Evolutionary conservation across 2,797 vertebrate genomes (phyloP), one percentile per base, ranked within the genome.

Genomic region (Sebastes oblongus): DNA sequence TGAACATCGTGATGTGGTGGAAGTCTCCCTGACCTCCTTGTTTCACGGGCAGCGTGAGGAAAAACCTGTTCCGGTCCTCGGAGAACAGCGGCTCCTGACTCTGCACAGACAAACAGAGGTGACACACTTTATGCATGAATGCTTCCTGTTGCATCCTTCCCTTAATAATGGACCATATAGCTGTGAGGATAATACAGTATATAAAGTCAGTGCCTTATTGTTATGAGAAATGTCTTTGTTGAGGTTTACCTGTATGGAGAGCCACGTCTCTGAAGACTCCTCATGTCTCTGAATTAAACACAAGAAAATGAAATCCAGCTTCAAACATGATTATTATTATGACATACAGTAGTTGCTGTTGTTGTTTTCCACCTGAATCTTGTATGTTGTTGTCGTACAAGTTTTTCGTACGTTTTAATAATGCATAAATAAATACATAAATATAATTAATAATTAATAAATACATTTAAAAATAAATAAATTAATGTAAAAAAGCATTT

Each of bases 11-110:
- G 81, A 99, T 95, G 93, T 99, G 98, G 80, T 98, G 96, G 80
- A 98, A 99, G 68, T 98, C 98, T 10, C 98, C 98, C 3, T 97
- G 96, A 2, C 97, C 98, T 0, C 98, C 98, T 89, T 99, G 98
- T 77, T 97, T 99, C 70, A 98, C 96, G 0, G 98, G 98, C 58
- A 98, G 96, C 0, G 95, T 96, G 93, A 98, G 96, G 86, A 99
- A 98, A 74, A 99, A 98, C 58, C 94, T 95, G 58, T 92, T 97
- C 77, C 95, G 91, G 16, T 99, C 97, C 82, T 92, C 94, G 29
- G 98, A 98, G 91, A 96, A 96, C 65, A 94, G 86, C 1, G 95
- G 94, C 78, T 97, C 95, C 83, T 99, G 97, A 0, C 96, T 95
- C 98, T 99, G 80, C 66, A 46, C 46, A 29, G 30, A 77, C 22